phyloP scores from a whole-genome alignment of 1,140 invertebrate species.

The Cyrtorhinus lividipennis region DNA sequence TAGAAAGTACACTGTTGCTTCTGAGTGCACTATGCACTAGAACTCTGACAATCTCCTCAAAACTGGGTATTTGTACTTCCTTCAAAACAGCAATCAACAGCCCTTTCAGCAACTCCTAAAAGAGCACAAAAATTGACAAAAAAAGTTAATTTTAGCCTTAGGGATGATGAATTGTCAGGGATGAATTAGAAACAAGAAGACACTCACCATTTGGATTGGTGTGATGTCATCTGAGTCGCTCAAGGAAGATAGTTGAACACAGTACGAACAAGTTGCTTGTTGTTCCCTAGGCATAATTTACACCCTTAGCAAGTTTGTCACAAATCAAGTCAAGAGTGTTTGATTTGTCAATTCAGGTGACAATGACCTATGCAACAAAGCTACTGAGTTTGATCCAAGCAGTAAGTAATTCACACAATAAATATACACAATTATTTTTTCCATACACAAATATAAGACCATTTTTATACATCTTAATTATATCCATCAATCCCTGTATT shows the following conservation, averaged over 20 bases:
- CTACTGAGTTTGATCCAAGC: too few species aligned
- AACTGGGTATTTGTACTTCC: neutral
- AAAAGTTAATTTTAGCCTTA: too few species aligned
- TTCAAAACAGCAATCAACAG: neutral
- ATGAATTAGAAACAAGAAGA: neutral
- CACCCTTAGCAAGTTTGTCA: too few species aligned
- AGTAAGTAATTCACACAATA: too few species aligned
- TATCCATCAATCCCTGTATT: too few species aligned
- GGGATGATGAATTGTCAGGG: neutral
- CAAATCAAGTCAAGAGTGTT: too few species aligned
- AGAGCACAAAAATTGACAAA: neutral
- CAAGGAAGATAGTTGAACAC: neutral
- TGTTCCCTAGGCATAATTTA: too few species aligned
- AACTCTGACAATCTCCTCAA: neutral
- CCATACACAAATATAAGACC: too few species aligned
- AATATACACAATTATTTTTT: too few species aligned
- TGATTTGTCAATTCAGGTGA: too few species aligned
- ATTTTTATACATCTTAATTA: too few species aligned
- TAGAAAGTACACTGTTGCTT: neutral
- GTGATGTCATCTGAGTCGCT: neutral
- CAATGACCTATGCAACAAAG: too few species aligned
- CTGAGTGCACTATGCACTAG: neutral
- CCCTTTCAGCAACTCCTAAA: conserved; percentile 12
- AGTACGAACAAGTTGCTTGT: neutral
- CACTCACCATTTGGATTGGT: neutral